Percentiles rank a stretch among this genome's conserved stretches.
These are phyloP conservation scores for Lota lota DNA, from an alignment of 2,113 vertebrate genomes.

Conservation along the genomic window DNA sequence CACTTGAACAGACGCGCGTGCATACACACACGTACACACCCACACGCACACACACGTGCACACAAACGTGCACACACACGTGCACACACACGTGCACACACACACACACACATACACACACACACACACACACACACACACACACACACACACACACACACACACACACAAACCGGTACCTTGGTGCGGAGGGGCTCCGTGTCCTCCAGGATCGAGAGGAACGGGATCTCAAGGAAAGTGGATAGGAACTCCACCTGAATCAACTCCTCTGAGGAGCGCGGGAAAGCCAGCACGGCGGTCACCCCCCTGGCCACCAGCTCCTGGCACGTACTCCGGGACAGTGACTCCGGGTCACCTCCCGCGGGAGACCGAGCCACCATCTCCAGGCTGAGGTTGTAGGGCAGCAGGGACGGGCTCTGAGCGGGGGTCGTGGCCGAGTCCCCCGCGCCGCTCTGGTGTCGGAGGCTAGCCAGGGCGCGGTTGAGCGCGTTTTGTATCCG, in stretches of 20 bases:
- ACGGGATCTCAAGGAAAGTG: slow-evolving; percentile 83
- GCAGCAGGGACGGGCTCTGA: slow-evolving; percentile 65
- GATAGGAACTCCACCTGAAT: slow-evolving; percentile 91
- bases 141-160: neutral
- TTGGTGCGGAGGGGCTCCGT: slow-evolving; percentile 80
- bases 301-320: slow-evolving; percentile 82
- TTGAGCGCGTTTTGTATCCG: slow-evolving; percentile 78
- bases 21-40: neutral
- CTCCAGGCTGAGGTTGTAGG: slow-evolving; percentile 86
- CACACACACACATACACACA: neutral
- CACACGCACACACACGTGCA: slow-evolving; percentile 7
- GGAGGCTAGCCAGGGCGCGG: slow-evolving; percentile 75
- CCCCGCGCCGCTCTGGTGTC: slow-evolving; percentile 55
- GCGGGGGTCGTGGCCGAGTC: slow-evolving; percentile 42
- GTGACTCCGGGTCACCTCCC: slow-evolving; percentile 81
- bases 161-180: slow-evolving; percentile 66
- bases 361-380: slow-evolving; percentile 70
- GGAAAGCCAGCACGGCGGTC: slow-evolving; percentile 84
- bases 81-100: slow-evolving; percentile 13
- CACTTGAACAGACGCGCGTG: neutral
- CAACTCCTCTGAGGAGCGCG: slow-evolving; percentile 83
- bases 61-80: neutral
- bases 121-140: slow-evolving; percentile 3
- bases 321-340: slow-evolving; percentile 81
- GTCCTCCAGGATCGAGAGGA: slow-evolving; percentile 85